Conservation (phyloP, 1,140 invertebrate genomes). For the Bombyx mandarina region DNA sequence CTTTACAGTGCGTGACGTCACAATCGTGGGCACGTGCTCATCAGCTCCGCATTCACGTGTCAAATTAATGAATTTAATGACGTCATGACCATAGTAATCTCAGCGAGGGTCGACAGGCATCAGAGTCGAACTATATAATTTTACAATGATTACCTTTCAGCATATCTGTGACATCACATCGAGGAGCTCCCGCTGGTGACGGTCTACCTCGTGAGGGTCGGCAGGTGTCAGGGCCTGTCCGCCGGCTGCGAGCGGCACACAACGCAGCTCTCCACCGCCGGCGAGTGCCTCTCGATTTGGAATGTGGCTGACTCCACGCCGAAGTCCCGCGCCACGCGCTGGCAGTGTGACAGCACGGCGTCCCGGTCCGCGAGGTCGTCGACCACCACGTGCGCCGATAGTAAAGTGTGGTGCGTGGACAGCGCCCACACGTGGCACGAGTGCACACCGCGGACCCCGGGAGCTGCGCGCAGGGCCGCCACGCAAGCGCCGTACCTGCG, state of each 20-base stretch:
- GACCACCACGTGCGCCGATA: conserved; percentile 82
- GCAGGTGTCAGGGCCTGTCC: conserved; percentile 36
- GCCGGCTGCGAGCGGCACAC: conserved; percentile 24
- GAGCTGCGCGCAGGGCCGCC: conserved; percentile 71
- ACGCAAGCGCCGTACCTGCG: conserved; percentile 53
- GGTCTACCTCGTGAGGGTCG: conserved; percentile 34
- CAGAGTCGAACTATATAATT: too few species aligned
- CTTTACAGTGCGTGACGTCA: too few species aligned
- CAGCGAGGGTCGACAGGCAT: too few species aligned
- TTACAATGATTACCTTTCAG: too few species aligned
- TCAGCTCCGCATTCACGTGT: too few species aligned
- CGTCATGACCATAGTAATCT: too few species aligned
- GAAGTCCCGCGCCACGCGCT: conserved; percentile 34
- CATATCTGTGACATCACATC: too few species aligned
- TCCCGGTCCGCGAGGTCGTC: conserved; percentile 54
- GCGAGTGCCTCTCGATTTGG: conserved; percentile 34
- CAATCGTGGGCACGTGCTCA: too few species aligned
- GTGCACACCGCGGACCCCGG: conserved; percentile 83
- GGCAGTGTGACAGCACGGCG: conserved; percentile 33
- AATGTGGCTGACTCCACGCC: conserved; percentile 35
- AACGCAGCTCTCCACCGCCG: conserved; percentile 15
- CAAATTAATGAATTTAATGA: too few species aligned
- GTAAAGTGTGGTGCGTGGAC: conserved; percentile 78
- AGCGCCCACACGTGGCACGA: conserved; percentile 87
- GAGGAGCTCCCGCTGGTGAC: neutral